A percentile compares a stretch with the other conserved stretches of the same genome.
Evolutionary conservation across 2,888 invertebrate species (phyloP).

Genomic region (Harpalus rubripes): DNA sequence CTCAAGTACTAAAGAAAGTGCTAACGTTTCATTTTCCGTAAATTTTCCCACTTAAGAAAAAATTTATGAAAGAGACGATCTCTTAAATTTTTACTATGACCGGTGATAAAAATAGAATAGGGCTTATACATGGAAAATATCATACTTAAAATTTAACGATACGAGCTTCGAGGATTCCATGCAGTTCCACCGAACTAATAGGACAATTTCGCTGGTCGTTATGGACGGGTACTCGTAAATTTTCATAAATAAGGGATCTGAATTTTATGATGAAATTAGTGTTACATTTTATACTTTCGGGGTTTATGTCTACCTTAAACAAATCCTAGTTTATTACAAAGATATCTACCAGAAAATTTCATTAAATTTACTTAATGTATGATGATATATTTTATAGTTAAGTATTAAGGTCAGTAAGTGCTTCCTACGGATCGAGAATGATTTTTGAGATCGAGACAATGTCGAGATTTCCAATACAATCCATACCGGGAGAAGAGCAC

Average conservation of each 20-base stretch:
- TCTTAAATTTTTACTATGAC: background rate
- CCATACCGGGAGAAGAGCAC: too few species aligned
- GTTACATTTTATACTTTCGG: too few species aligned
- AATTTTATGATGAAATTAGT: too few species aligned
- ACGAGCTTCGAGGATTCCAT: background rate
- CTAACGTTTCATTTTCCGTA: conserved; percentile 21
- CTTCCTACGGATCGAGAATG: too few species aligned
- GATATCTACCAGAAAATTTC: too few species aligned
- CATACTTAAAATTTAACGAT: conserved; percentile 8
- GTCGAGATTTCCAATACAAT: too few species aligned
- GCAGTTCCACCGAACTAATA: background rate
- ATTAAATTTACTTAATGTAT: too few species aligned
- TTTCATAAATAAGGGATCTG: background rate
- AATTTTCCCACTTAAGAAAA: conserved; percentile 15
- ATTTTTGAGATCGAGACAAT: too few species aligned
- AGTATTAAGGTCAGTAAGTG: too few species aligned
- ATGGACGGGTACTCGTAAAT: background rate
- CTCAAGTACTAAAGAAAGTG: conserved; percentile 5
- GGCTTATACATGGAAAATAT: background rate
- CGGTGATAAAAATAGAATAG: conserved; percentile 17
- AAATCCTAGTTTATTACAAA: too few species aligned
- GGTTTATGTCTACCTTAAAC: too few species aligned
- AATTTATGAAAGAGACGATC: background rate
- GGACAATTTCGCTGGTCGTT: background rate
- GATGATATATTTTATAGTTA: too few species aligned